Percentiles rank a stretch among this genome's conserved stretches.
phyloP scores from a whole-genome alignment of 2,888 invertebrate genomes.

The Apodemia zela region DNA sequence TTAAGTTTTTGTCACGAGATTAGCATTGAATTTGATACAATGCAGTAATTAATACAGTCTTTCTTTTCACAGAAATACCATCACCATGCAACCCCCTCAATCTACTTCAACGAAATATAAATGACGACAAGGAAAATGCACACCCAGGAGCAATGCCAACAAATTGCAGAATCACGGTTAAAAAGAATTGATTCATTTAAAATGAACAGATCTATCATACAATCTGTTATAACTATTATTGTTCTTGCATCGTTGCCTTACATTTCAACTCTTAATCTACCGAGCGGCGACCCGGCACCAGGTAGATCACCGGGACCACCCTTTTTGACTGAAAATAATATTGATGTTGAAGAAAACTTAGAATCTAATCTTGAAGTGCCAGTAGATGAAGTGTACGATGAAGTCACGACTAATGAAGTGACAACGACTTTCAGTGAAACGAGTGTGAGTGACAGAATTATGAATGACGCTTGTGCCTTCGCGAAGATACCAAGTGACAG shows the following conservation, averaged over 20 bases:
- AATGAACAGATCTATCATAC: conserved; percentile 46
- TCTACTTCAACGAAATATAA: conserved; percentile 16
- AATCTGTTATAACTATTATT: conserved; percentile 45
- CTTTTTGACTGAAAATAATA: conserved; percentile 28
- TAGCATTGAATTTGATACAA: too few relatives aligned
- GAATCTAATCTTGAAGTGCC: conserved; percentile 35
- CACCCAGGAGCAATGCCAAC: conserved; percentile 37
- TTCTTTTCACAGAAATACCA: background rate
- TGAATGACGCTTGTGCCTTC: conserved; percentile 65
- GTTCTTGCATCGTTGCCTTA: conserved; percentile 64
- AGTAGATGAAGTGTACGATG: conserved; percentile 46
- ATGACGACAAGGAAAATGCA: conserved; percentile 23
- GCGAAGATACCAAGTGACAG: conserved; percentile 67
- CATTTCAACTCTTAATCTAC: conserved; percentile 59
- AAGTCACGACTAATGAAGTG: conserved; percentile 48
- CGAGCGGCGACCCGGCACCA: conserved; percentile 83
- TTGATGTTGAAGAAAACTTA: conserved; percentile 26
- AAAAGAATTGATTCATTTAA: conserved; percentile 41
- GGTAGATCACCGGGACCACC: conserved; percentile 84
- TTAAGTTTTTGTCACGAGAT: too few relatives aligned
- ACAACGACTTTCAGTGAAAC: conserved; percentile 45
- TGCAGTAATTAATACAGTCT: background rate
- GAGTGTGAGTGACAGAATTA: conserved; percentile 41
- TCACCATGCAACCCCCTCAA: background rate
- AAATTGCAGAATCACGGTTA: conserved; percentile 36